Base-by-base conservation (phyloP, 2,888 invertebrate genomes). In the Yponomeuta evonymella region DNA sequence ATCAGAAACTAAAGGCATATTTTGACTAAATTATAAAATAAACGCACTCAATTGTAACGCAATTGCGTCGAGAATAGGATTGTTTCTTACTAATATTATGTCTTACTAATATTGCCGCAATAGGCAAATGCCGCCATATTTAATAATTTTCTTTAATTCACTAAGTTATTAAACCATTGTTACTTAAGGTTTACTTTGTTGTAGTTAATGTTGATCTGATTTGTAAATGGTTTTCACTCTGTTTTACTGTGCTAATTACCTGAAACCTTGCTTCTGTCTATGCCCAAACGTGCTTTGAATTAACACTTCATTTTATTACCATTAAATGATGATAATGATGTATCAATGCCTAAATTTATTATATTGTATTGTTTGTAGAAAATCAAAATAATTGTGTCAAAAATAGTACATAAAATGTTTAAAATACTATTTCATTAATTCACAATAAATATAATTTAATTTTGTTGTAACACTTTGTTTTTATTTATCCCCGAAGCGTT, bases 151-250 rank as follows among this genome's bases (percentile, higher is more conserved):
- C 43, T 43, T 8, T 43, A 43, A 43, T 43, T 8, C 9, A 43
- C 43, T 1, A 43, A 43, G 43, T 43, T 43, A 43, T 51, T 30
- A 67, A 68, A 51, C 62, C 58, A 33, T 30, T 70, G 62, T 36
- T 62, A 70, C 23, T 62, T 70, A 70, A 36, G 70, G 63, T 70
- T 69, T 70, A 70, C 43, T 70, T 70, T 70, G 63, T 70, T 62
- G 70, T 70, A 62, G 70, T 11, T 43, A 58, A 48, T 63, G 6
- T 36, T 70, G 70, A 70, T 70, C 70, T 70, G 70, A 70, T 70
- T 62, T 23, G n/a, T 51, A 51, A 36, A 36, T 67, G 67, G 15
- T 36, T 67, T 67, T 36, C 30, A 12, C 36, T 43, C 43, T 67
- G 8, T 43, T 43, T 8, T 11, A 43, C 48, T 36, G 5, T 67